phyloP scores from a whole-genome alignment of 2,888 invertebrate genomes.

The Ormia ochracea region DNA sequence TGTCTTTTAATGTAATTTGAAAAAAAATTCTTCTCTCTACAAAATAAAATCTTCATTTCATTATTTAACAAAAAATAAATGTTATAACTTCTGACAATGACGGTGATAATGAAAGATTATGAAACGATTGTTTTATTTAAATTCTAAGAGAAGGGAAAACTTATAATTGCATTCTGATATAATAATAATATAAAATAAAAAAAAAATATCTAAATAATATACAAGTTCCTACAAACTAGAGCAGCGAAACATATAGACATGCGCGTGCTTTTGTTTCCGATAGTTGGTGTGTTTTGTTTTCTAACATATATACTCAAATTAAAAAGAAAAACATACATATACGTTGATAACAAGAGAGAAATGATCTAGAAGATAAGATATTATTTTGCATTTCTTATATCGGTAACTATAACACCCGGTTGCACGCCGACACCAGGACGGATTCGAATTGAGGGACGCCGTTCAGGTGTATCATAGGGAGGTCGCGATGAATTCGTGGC shows the following conservation, averaged over 20 bases:
- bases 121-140: conserved; percentile 51
- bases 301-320: conserved; percentile 53
- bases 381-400: conserved; percentile 77
- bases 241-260: conserved; percentile 28
- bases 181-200: conserved; percentile 55
- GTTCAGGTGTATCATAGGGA: conserved; percentile 77
- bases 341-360: conserved; percentile 48
- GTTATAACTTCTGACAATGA: conserved; percentile 34
- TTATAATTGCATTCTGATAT: conserved; percentile 55
- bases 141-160: conserved; percentile 48
- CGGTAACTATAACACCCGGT: conserved; percentile 73
- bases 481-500: conserved; percentile 77
- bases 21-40: conserved; percentile 46
- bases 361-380: conserved; percentile 75
- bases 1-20: conserved; percentile 1
- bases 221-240: conserved; percentile 59
- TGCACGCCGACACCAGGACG: conserved; percentile 74
- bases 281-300: conserved; percentile 38
- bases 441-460: conserved; percentile 77
- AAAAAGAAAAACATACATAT: conserved; percentile 45
- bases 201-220: conserved; percentile 60
- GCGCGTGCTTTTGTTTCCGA: conserved; percentile 28
- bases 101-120: conserved; percentile 45
- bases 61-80: conserved; percentile 60
- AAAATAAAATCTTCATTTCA: conserved; percentile 54